Evolutionary conservation across 2,888 invertebrate genomes (phyloP), one percentile per base, ranked within the genome.

Genomic region (Nebria salina): DNA sequence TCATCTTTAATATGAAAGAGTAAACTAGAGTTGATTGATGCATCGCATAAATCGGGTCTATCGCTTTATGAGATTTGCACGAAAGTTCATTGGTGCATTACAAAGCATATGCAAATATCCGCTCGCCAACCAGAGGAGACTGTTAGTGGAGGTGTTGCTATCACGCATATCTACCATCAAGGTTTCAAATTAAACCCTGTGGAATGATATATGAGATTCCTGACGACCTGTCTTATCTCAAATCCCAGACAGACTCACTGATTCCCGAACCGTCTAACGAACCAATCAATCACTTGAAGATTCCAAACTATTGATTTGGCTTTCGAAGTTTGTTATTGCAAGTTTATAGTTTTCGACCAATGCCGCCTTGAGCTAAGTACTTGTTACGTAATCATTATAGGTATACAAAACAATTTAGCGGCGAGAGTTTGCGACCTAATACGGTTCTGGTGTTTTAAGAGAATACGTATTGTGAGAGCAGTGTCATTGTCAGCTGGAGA

Each of bases 21-120:
- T 6, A 26, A 25, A 68, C 26, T 26, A 68, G 68, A 9, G 68
- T 26, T 43, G 43, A 13, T 25, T 25, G 2, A 70, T 70, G 70
- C 70, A 70, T 70, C 34, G 20, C 70, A 20, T 26, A 26, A 34
- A 70, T 70, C 15, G 25, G 68, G 68, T 68, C 26, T 26, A 70
- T 70, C 70, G 34, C 5, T 26, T 70, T 34, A 34, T 70, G 70
- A 11, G 15, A 25, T 70, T 70, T 70, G 13, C 70, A 25, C 70
- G 26, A 26, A 70, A 70, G 70, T 70, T 70, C 70, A 26, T 11
- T 34, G 70, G 70, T 70, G 34, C 8, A 26, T 9, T 70, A 15
- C 70, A 70, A 70, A 25, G 11, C 70, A 70, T 70, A 26, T 70
- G 66, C 70, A 70, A 25, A 25, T n/a, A 11, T 26, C 70, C 7